Base-by-base conservation (phyloP, 2,113 vertebrate genomes). In the Poeciliopsis prolifica region DNA sequence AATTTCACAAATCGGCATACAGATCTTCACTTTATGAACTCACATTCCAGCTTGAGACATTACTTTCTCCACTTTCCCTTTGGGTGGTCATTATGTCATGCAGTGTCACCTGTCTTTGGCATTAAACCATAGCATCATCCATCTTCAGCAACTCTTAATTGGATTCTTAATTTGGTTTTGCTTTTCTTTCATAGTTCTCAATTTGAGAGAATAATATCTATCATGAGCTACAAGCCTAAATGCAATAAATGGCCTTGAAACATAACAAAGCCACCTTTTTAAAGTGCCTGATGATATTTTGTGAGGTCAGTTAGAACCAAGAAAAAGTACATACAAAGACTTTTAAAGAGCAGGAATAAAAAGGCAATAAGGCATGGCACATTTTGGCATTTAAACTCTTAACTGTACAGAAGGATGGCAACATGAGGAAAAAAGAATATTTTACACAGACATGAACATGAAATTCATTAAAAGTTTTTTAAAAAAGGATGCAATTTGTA, bases 321-420 rank as follows among this genome's bases (percentile, higher is more conserved):
- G 65, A 78, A 86, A 90, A 74, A 70, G 51, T 64, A 81, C 69
- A 63, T 54, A 54, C 7, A 75, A 68, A 90, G 29, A 87, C 48
- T 77, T 75, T 17, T 75, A 79, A 82, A 85, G 63, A 88, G 77
- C 79, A 54, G 65, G 82, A 75, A 83, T 77, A 87, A 88, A 87
- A 91, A 92, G 91, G 88, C 86, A 84, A 86, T 89, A 92, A 91
- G 90, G 92, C 88, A 93, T 90, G 86, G 87, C 92, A 90, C 87
- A 68, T 78, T 92, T 93, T 92, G 92, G 92, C 91, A 91, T 90
- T 87, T 83, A 63, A 77, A 90, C 87, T 86, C 85, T 65, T 40
- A 42, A 75, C 68, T 74, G 61, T 65, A 71, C 60, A 86, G 65
- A 84, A 85, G 78, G 78, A 60, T 28, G 70, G 40, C 72, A 78